Percentiles rank a stretch among this genome's conserved stretches.
Conservation (phyloP, 2,797 vertebrate species). For the Thamnophis elegans region DNA sequence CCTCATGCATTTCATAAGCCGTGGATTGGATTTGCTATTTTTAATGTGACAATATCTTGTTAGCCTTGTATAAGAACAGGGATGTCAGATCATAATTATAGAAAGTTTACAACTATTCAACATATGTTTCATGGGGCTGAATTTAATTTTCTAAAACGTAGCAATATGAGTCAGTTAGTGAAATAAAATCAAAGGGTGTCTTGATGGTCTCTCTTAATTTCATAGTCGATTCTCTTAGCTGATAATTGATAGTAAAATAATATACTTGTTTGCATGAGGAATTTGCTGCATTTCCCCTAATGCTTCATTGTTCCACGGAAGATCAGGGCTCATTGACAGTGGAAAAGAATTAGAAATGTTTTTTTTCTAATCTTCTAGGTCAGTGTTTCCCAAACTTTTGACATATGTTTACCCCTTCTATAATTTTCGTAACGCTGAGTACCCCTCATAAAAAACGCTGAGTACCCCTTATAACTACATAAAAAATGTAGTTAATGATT, state of each 20-base stretch:
- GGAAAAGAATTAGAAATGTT: constrained; percentile 8
- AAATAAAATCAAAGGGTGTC: constrained; percentile 76
- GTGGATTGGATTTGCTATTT: constrained; percentile 97
- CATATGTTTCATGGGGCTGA: constrained; percentile 93
- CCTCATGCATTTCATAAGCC: constrained; percentile 95
- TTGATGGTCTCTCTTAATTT: constrained; percentile 68
- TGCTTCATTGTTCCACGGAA: constrained; percentile 1
- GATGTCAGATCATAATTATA: constrained; percentile 96
- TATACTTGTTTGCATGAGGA: constrained; percentile 45
- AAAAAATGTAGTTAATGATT: too few relatives aligned
- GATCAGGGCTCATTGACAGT: background rate
- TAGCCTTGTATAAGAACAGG: constrained; percentile 95
- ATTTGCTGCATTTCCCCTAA: background rate
- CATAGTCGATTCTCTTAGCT: constrained; percentile 39
- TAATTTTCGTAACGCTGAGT: too few relatives aligned
- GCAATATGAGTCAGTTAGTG: constrained; percentile 83
- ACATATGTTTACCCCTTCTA: too few relatives aligned
- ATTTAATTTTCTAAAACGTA: constrained; percentile 95
- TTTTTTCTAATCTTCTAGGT: background rate
- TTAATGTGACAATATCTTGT: constrained; percentile 97
- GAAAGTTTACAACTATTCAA: constrained; percentile 97
- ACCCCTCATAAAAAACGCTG: too few relatives aligned
- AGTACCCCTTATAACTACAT: too few relatives aligned
- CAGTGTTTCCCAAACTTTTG: too few relatives aligned
- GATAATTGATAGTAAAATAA: constrained; percentile 53